Conservation (phyloP, 2,797 vertebrate genomes). For the Acrossocheilus wenchowensis region DNA sequence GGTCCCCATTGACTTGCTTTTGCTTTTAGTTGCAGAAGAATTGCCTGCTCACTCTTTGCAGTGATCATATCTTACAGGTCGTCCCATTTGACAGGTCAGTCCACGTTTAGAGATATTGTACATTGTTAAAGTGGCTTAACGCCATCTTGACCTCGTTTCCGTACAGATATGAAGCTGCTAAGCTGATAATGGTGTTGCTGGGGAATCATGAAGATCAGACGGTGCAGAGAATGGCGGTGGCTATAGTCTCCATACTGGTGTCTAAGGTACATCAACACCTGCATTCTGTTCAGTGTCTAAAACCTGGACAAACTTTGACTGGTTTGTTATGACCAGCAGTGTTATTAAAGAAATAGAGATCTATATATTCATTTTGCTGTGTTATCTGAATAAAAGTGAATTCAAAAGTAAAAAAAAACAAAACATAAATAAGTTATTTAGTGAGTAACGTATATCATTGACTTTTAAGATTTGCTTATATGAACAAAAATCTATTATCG, state of each 20-base stretch:
- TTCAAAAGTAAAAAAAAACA: neutral
- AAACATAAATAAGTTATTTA: too few species aligned
- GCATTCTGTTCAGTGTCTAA: neutral
- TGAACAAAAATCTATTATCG: neutral
- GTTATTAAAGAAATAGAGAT: neutral
- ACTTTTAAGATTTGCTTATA: neutral
- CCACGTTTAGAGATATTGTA: conserved; percentile 5
- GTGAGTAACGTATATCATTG: neutral
- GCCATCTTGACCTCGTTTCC: conserved; percentile 1
- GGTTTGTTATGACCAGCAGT: neutral
- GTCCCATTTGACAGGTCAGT: conserved; percentile 94
- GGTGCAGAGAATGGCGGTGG: conserved; percentile 93
- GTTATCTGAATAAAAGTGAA: neutral
- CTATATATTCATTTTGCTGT: neutral
- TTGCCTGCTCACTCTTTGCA: conserved; percentile 92
- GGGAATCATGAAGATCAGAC: conserved; percentile 89
- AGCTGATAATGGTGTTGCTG: conserved; percentile 93
- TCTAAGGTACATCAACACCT: conserved; percentile 82
- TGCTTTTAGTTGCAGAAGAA: conserved; percentile 89
- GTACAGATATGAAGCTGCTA: conserved; percentile 89
- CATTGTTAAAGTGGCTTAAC: neutral
- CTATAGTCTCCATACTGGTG: conserved; percentile 91
- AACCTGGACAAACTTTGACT: neutral
- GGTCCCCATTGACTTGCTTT: neutral
- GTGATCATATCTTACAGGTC: conserved; percentile 91